Percentiles rank a stretch among this genome's conserved stretches.
phyloP scores from a whole-genome alignment of 1,140 invertebrate genomes.

The Heliconius himera region DNA sequence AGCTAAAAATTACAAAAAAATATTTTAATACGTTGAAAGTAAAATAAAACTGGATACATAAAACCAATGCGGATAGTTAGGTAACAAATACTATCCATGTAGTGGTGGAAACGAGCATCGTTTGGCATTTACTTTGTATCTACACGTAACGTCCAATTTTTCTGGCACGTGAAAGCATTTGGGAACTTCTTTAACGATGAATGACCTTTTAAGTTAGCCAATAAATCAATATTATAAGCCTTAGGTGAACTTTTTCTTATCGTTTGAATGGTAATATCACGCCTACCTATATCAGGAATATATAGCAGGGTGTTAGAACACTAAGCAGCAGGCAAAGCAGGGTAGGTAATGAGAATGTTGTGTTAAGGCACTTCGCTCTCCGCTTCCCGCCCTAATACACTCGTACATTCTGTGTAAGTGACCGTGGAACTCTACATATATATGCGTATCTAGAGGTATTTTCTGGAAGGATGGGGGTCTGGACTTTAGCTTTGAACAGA shows the following conservation, averaged over 20 bases:
- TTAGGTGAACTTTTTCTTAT: not conserved
- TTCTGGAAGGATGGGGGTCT: too few species aligned
- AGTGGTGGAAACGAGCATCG: not conserved
- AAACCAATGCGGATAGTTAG: constrained; percentile 15
- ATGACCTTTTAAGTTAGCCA: not conserved
- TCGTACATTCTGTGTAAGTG: too few species aligned
- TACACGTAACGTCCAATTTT: not conserved
- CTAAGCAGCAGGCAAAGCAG: too few species aligned
- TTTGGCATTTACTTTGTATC: constrained; percentile 19
- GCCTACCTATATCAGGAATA: too few species aligned
- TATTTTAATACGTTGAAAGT: not conserved
- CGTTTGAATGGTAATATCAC: not conserved
- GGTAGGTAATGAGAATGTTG: too few species aligned
- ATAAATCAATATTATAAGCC: not conserved
- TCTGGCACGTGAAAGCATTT: not conserved
- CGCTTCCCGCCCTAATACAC: too few species aligned
- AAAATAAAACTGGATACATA: not conserved
- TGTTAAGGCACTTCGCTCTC: too few species aligned
- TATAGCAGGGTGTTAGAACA: too few species aligned
- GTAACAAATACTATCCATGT: constrained; percentile 17
- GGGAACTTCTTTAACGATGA: constrained; percentile 3
- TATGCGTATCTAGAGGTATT: too few species aligned
- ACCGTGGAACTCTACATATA: too few species aligned
- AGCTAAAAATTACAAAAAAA: not conserved
- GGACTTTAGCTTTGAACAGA: too few species aligned